Percentiles rank a stretch among this genome's conserved stretches.
Conservation (phyloP, 2,797 vertebrate species). For the Serranus cabrilla region DNA sequence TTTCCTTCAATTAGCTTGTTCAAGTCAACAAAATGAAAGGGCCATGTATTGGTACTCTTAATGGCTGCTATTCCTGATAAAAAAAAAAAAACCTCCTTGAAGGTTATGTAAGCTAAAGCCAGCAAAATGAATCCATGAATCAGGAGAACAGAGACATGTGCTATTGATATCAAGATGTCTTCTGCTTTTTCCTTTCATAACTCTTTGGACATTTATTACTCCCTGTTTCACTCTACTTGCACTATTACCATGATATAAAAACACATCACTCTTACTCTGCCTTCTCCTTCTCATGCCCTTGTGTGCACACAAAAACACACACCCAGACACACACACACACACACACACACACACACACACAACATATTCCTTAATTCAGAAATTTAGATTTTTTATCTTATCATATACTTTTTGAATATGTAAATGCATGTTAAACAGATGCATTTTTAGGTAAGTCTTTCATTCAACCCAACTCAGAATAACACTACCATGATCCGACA, state of each 20-base stretch:
- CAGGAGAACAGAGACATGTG: constrained; percentile 6
- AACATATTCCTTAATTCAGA: not conserved
- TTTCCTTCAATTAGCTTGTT: not conserved
- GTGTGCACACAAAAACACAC: not conserved
- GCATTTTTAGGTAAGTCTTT: not conserved
- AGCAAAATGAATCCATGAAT: constrained; percentile 18
- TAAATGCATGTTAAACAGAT: not conserved
- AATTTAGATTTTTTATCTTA: not conserved
- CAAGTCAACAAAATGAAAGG: not conserved
- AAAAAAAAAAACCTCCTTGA: not conserved
- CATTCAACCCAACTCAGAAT: not conserved
- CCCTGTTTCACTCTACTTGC: constrained; percentile 14
- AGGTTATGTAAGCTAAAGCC: not conserved
- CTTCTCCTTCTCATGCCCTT: constrained; percentile 24
- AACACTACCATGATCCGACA: not conserved
- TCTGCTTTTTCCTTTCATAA: constrained; percentile 30
- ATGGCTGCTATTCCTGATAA: not conserved
- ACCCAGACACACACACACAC: not conserved
- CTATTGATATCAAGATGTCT: constrained; percentile 9
- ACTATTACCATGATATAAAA: constrained; percentile 30
- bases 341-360: not conserved
- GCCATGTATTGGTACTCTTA: not conserved
- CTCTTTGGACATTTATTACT: constrained; percentile 37
- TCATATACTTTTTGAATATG: not conserved
- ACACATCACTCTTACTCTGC: constrained; percentile 29